These are phyloP conservation scores for Drosophila micromelanica DNA, from an alignment of 1,140 invertebrate genomes.

Conservation along the genomic window DNA sequence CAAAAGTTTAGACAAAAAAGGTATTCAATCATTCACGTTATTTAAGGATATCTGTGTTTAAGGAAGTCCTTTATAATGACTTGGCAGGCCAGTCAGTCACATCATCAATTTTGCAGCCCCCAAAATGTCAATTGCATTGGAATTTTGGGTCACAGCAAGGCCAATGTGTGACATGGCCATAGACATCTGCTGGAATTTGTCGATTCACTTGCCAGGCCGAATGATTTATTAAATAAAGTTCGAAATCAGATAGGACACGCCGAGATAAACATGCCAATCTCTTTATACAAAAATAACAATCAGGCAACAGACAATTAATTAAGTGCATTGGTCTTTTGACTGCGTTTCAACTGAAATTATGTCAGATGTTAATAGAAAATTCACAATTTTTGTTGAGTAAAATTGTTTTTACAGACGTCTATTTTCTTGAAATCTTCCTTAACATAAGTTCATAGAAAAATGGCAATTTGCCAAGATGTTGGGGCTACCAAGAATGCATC, in stretches of 20 bases:
- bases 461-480: constrained; percentile 63
- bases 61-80: constrained; percentile 25
- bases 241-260: constrained; percentile 8
- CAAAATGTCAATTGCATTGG: constrained; percentile 73
- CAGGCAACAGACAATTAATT: constrained; percentile 37
- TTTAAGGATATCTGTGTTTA: background rate
- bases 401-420: constrained; percentile 46
- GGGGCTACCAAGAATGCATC: background rate
- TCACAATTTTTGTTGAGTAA: constrained; percentile 50
- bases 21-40: constrained; percentile 12
- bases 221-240: constrained; percentile 60
- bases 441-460: constrained; percentile 3
- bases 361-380: constrained; percentile 12
- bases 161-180: constrained; percentile 55
- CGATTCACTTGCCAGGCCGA: constrained; percentile 36
- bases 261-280: constrained; percentile 25
- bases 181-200: constrained; percentile 57
- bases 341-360: constrained; percentile 3
- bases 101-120: constrained; percentile 74
- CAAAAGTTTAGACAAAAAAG: background rate
- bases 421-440: constrained; percentile 45
- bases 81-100: constrained; percentile 25
- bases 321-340: constrained; percentile 29
- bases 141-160: constrained; percentile 62
- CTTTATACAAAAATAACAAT: background rate